Conservation (phyloP, 2,888 invertebrate genomes). For the Noctuana brunneofusca region DNA sequence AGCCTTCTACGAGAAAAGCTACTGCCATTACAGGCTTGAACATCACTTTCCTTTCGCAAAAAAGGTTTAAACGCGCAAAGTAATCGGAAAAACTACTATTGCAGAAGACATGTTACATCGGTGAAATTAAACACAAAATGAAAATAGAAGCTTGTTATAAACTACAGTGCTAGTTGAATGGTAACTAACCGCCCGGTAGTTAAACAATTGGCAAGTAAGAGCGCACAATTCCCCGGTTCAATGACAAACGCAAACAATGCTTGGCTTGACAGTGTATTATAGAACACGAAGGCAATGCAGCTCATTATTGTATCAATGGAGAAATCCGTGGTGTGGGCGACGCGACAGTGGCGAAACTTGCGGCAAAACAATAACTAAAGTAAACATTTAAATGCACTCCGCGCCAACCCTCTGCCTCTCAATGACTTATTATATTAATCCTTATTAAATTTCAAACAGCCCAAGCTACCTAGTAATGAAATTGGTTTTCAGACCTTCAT, state of each 20-base stretch:
- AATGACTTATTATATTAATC: constrained; percentile 36
- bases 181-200: constrained; percentile 46
- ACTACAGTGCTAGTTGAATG: constrained; percentile 3
- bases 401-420: constrained; percentile 28
- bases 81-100: background rate
- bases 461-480: constrained; percentile 11
- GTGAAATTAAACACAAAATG: constrained; percentile 7
- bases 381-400: constrained; percentile 58
- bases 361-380: constrained; percentile 55
- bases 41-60: constrained; percentile 1
- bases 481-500: background rate
- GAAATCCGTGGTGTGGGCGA: constrained; percentile 72
- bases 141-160: constrained; percentile 19
- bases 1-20: background rate
- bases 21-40: background rate
- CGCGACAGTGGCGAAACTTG: constrained; percentile 59
- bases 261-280: constrained; percentile 51
- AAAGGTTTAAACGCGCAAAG: background rate
- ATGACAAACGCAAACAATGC: constrained; percentile 72
- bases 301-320: constrained; percentile 72
- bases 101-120: background rate
- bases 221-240: constrained; percentile 61
- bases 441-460: constrained; percentile 31
- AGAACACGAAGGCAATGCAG: constrained; percentile 60
- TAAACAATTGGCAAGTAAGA: constrained; percentile 51